These are phyloP conservation scores for Hydriomena furcata DNA, from an alignment of 2,888 invertebrate species.

Conservation along the genomic window DNA sequence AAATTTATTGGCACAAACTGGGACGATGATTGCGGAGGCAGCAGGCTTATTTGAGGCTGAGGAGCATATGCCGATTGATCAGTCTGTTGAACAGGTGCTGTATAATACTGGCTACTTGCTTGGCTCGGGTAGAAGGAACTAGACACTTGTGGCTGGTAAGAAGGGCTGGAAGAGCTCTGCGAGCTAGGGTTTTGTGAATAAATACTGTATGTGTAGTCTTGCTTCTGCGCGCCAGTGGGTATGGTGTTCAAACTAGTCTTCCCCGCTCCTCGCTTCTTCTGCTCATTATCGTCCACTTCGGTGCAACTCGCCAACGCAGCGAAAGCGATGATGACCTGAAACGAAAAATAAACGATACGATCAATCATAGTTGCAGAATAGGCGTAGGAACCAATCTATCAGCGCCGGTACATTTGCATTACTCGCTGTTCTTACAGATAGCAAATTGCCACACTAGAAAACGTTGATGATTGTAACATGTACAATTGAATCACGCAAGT, in stretches of 20 bases:
- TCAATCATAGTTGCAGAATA: constrained; percentile 47
- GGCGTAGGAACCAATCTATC: constrained; percentile 53
- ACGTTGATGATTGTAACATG: constrained; percentile 17
- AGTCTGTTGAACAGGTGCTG: constrained; percentile 47
- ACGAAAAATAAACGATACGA: constrained; percentile 50
- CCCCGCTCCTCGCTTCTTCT: constrained; percentile 72
- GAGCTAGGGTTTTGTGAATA: constrained; percentile 60
- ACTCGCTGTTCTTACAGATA: constrained; percentile 13
- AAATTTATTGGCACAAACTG: constrained; percentile 71
- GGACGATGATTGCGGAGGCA: constrained; percentile 55
- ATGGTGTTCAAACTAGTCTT: constrained; percentile 69
- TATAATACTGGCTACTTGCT: constrained; percentile 61
- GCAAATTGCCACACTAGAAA: constrained; percentile 20
- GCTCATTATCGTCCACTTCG: constrained; percentile 69
- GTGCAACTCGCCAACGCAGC: constrained; percentile 59
- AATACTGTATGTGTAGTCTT: constrained; percentile 72
- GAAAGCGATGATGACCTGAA: constrained; percentile 67
- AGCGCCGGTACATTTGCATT: constrained; percentile 34
- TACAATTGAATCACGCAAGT: constrained; percentile 23
- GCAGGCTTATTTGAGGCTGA: constrained; percentile 55
- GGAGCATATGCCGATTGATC: constrained; percentile 46
- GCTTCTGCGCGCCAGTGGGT: constrained; percentile 71
- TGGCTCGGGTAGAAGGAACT: constrained; percentile 74
- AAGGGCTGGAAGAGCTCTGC: constrained; percentile 46
- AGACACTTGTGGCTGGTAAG: constrained; percentile 62